Evolutionary conservation across 2,888 invertebrate species (phyloP).

Genomic region (Leucozona laternaria): DNA sequence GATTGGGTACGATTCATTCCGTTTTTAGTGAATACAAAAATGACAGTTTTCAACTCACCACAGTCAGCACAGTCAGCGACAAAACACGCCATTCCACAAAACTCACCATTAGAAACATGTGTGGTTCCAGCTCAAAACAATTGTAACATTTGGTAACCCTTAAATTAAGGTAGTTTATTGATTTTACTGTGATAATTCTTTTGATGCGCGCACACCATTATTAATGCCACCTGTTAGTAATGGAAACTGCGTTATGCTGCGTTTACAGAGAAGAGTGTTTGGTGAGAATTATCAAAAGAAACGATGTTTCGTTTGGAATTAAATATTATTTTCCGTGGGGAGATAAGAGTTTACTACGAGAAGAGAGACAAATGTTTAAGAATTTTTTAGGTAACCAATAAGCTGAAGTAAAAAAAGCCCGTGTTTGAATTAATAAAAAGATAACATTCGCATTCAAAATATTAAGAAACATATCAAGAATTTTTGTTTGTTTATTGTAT

Average conservation of each 20-base stretch:
- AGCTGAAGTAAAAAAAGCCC: neutral
- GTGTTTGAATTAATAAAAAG: neutral
- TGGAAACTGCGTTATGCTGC: slow-evolving; percentile 1
- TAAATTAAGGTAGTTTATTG: neutral
- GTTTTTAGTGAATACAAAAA: too few species aligned
- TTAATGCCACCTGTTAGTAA: slow-evolving; percentile 8
- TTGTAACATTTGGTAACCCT: slow-evolving; percentile 1
- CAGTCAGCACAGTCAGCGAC: too few species aligned
- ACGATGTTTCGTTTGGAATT: neutral
- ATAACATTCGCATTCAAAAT: neutral
- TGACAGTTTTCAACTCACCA: too few species aligned
- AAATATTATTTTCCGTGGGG: neutral
- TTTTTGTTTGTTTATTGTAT: neutral
- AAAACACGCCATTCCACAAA: too few species aligned
- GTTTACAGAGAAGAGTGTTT: neutral
- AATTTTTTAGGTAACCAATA: neutral
- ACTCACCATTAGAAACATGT: too few species aligned
- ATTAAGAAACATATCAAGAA: neutral
- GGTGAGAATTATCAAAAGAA: neutral
- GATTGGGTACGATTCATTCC: too few species aligned
- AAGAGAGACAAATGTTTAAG: neutral
- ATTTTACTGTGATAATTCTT: neutral
- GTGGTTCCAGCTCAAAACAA: too few species aligned
- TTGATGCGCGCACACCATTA: neutral
- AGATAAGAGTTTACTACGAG: neutral